Evolutionary conservation across 2,113 vertebrate genomes (phyloP).

Genomic region (Notothenia rossii): DNA sequence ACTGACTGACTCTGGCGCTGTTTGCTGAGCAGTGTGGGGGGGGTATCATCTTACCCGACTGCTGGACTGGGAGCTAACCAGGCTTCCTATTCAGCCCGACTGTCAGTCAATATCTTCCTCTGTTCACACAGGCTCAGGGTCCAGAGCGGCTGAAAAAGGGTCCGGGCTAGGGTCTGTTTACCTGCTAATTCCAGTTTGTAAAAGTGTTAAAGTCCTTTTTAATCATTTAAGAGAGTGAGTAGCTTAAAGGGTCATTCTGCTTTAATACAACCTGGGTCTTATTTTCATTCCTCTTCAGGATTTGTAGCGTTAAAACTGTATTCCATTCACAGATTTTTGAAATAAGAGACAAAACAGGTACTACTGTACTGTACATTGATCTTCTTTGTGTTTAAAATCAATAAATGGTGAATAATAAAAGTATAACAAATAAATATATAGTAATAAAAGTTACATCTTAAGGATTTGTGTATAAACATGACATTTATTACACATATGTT

Average conservation of each 20-base stretch:
- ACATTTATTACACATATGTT: too few relatives aligned
- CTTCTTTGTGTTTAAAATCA: too few relatives aligned
- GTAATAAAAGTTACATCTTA: too few relatives aligned
- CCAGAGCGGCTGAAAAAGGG: conserved; percentile 11
- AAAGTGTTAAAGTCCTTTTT: conserved; percentile 46
- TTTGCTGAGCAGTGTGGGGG: conserved; percentile 36
- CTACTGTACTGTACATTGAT: too few relatives aligned
- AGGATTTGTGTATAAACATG: too few relatives aligned
- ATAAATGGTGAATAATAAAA: too few relatives aligned
- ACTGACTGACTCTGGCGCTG: conserved; percentile 29
- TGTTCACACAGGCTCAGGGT: conserved; percentile 60
- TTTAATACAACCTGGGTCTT: conserved; percentile 6
- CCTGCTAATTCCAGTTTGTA: not conserved
- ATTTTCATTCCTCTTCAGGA: not conserved
- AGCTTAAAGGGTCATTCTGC: conserved; percentile 9
- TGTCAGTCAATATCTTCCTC: conserved; percentile 66
- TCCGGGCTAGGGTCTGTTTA: conserved; percentile 20
- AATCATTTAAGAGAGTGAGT: conserved; percentile 38
- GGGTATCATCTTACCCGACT: conserved; percentile 53
- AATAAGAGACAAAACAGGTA: not conserved
- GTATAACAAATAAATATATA: too few relatives aligned
- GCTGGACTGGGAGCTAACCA: conserved; percentile 65
- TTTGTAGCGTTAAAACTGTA: not conserved
- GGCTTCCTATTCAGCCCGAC: conserved; percentile 57
- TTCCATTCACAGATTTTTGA: too few relatives aligned